A percentile compares a stretch with the other conserved stretches of the same genome.
Evolutionary conservation across 2,888 invertebrate species (phyloP).

Genomic region (Resseliella maxima): DNA sequence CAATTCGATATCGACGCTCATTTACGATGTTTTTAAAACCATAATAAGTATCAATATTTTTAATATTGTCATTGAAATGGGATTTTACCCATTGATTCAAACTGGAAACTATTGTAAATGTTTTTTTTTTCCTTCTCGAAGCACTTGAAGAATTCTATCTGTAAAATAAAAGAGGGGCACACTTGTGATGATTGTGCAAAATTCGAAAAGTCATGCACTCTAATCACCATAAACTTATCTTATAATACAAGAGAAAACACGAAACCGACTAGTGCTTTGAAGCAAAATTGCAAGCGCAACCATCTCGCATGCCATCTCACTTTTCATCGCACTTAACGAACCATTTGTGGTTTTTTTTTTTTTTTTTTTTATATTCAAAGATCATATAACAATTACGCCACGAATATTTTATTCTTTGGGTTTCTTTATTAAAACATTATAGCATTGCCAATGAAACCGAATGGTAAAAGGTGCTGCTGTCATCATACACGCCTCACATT

Average conservation of each 20-base stretch:
- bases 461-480: not conserved
- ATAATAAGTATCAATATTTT: not conserved
- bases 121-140: too few relatives aligned
- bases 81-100: not conserved
- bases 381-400: conserved; percentile 13
- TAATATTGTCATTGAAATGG: not conserved
- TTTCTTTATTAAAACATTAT: not conserved
- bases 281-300: conserved; percentile 1
- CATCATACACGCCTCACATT: not conserved
- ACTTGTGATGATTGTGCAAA: not conserved
- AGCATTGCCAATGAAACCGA: not conserved
- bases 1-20: not conserved
- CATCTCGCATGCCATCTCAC: not conserved
- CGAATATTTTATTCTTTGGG: not conserved
- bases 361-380: not conserved
- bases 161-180: not conserved
- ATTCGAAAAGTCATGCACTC: not conserved
- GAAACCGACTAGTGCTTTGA: not conserved
- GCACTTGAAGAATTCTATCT: not conserved
- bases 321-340: conserved; percentile 4
- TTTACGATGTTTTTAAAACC: not conserved
- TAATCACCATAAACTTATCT: conserved; percentile 5
- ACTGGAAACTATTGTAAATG: too few relatives aligned
- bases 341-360: conserved; percentile 9
- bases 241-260: not conserved